Conservation (phyloP, 2,888 invertebrate species). For the Andrena hattorfiana region DNA sequence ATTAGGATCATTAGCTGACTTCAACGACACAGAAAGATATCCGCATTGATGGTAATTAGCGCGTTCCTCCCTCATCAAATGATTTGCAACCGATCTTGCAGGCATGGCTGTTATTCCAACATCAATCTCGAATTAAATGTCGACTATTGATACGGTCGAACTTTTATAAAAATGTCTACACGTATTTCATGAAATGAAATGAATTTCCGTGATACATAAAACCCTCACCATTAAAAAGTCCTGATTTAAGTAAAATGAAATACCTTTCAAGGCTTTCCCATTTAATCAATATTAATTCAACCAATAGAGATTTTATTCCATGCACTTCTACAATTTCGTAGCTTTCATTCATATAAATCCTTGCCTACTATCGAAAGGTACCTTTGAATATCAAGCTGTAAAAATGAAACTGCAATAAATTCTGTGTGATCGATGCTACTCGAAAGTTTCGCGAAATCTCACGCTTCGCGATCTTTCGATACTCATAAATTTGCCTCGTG, state of each 20-base stretch:
- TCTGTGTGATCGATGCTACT: neutral
- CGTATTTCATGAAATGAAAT: too few species aligned
- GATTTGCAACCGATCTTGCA: slow-evolving; percentile 12
- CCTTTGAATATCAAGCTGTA: neutral
- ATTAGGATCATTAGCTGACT: slow-evolving; percentile 45
- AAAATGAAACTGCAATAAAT: neutral
- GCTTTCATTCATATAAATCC: too few species aligned
- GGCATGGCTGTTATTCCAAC: neutral
- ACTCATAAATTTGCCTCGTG: neutral
- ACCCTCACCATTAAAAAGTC: too few species aligned
- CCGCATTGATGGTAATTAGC: slow-evolving; percentile 36
- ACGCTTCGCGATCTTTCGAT: neutral
- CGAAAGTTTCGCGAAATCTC: neutral
- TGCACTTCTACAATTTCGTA: too few species aligned
- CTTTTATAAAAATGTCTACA: neutral
- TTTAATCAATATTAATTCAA: too few species aligned
- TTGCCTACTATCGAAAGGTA: neutral
- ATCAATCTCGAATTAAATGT: neutral
- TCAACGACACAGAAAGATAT: slow-evolving; percentile 32
- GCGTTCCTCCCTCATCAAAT: slow-evolving; percentile 15
- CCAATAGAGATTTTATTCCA: too few species aligned
- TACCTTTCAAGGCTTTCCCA: too few species aligned
- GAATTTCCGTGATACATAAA: too few species aligned
- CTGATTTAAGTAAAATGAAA: too few species aligned
- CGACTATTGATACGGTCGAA: neutral